These are phyloP conservation scores for Apteryx owenii DNA, from an alignment of 2,113 vertebrate species.

Conservation along the genomic window DNA sequence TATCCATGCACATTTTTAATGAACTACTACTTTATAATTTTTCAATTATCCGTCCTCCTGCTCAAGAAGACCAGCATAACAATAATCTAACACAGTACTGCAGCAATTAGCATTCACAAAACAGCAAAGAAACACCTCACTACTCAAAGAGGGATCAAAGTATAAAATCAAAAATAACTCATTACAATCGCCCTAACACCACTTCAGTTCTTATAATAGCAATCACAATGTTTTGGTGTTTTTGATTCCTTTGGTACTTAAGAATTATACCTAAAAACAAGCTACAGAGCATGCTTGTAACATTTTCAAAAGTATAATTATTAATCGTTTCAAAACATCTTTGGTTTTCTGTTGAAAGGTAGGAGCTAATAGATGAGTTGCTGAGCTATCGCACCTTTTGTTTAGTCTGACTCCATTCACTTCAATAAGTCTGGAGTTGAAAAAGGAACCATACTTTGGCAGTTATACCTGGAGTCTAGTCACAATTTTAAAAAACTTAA, in stretches of 20 bases:
- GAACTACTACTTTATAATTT: conserved; percentile 13
- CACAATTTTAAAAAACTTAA: conserved; percentile 36
- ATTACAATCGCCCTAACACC: background rate
- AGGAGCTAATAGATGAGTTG: background rate
- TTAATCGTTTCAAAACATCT: conserved; percentile 19
- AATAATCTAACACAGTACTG: background rate
- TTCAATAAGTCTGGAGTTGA: background rate
- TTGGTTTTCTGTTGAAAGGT: background rate
- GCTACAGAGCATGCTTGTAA: background rate
- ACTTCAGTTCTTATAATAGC: background rate
- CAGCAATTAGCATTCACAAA: conserved; percentile 47
- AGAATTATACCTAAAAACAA: background rate
- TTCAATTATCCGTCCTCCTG: conserved; percentile 27
- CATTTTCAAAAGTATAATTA: background rate
- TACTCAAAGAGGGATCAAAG: conserved; percentile 33
- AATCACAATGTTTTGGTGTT: background rate
- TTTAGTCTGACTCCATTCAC: background rate
- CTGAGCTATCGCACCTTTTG: background rate
- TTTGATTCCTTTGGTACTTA: background rate
- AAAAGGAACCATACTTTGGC: background rate
- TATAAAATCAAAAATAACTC: conserved; percentile 39
- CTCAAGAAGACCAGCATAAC: conserved; percentile 23
- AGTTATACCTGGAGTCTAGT: conserved; percentile 27
- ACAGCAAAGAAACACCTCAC: conserved; percentile 40
- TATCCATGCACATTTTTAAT: background rate